Conservation (phyloP, 2,113 vertebrate species). For the Cyanoramphus novaezelandiae region DNA sequence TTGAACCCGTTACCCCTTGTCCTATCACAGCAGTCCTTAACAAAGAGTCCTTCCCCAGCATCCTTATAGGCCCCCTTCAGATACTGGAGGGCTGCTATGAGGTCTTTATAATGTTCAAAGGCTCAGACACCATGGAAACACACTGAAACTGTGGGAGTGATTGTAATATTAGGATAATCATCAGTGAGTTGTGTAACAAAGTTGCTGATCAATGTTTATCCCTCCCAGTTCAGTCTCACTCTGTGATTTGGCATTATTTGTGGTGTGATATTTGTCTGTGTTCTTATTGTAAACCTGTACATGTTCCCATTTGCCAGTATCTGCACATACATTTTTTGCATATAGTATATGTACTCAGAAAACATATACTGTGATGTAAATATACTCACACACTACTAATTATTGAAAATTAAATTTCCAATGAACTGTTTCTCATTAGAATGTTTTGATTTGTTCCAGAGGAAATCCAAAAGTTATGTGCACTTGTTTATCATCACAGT, state of each 20-base stretch:
- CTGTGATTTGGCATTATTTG: background rate
- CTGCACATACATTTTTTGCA: background rate
- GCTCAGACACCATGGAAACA: conserved; percentile 31
- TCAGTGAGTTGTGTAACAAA: background rate
- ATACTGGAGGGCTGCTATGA: too few relatives aligned
- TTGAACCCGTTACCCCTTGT: too few relatives aligned
- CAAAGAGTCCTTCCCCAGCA: too few relatives aligned
- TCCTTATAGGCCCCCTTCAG: too few relatives aligned
- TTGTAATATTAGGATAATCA: background rate
- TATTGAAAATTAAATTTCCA: background rate
- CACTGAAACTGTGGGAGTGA: background rate
- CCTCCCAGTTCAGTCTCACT: background rate
- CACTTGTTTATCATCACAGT: background rate
- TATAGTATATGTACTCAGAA: background rate
- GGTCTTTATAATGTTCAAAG: conserved; percentile 18
- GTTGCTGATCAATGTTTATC: background rate
- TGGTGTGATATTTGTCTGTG: background rate
- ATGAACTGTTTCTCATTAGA: background rate
- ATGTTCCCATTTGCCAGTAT: background rate
- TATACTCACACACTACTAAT: background rate
- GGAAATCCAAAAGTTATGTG: background rate
- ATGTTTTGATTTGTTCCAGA: background rate
- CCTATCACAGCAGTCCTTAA: too few relatives aligned
- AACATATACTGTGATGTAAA: background rate
- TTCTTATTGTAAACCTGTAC: background rate